Percentiles rank a stretch among this genome's conserved stretches.
phyloP scores from a whole-genome alignment of 2,797 vertebrate species.

The Chiropotes sagulatus region DNA sequence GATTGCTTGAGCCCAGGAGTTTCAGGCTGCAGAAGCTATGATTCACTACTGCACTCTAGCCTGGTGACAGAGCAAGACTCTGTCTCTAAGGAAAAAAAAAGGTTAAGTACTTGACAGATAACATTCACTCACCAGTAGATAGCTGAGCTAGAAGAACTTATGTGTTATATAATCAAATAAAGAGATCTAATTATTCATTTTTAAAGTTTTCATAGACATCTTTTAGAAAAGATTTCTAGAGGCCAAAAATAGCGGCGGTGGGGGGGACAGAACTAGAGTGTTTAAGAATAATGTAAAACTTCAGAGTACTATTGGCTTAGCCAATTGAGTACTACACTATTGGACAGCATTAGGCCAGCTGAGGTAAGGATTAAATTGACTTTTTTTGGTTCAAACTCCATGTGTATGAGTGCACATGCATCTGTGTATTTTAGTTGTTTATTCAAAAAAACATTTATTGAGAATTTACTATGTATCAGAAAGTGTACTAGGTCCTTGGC shows the following conservation, averaged over 20 bases:
- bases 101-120: neutral
- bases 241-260: neutral
- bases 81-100: neutral
- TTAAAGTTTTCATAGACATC: neutral
- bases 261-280: neutral
- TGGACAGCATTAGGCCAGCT: neutral
- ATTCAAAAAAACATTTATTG: neutral
- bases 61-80: neutral
- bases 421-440: neutral
- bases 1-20: neutral
- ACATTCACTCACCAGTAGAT: neutral
- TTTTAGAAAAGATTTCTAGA: neutral
- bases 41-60: neutral
- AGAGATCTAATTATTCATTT: neutral
- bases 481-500: neutral
- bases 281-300: constrained; percentile 18
- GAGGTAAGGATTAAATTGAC: neutral
- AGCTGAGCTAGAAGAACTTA: neutral
- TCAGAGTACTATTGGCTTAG: neutral
- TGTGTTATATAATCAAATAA: neutral
- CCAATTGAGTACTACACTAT: neutral
- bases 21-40: neutral
- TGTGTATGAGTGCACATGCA: neutral
- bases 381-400: neutral
- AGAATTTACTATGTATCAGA: neutral